Evolutionary conservation across 2,113 vertebrate species (phyloP).

Genomic region (Micronycteris hirsuta): DNA sequence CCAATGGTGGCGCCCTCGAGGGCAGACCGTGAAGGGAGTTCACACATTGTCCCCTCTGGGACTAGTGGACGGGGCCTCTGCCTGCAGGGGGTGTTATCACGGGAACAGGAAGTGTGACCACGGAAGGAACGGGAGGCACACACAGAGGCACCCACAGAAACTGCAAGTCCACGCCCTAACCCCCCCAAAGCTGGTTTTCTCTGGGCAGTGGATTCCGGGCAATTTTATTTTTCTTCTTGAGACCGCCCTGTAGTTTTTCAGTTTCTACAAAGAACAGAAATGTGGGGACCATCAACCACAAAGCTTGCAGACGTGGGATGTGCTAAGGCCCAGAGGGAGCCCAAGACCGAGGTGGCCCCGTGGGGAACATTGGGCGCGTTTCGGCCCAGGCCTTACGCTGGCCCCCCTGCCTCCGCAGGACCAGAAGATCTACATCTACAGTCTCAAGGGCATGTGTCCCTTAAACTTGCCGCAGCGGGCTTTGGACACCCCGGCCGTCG

Average conservation of each 20-base stretch:
- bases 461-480: conserved; percentile 88
- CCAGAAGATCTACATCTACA: conserved; percentile 95
- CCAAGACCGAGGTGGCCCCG: rapidly evolving
- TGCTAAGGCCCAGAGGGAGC: background rate
- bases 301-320: background rate
- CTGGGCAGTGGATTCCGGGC: rapidly evolving
- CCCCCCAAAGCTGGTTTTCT: background rate
- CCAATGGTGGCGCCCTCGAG: rapidly evolving
- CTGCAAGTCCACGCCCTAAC: no score
- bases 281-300: background rate
- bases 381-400: background rate
- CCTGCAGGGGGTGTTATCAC: rapidly evolving
- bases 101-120: background rate
- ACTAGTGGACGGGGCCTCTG: background rate
- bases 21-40: rapidly evolving
- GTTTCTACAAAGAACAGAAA: background rate
- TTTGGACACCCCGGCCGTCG: conserved; percentile 89
- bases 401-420: conserved; percentile 81
- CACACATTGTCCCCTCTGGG: rapidly evolving
- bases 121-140: rapidly evolving
- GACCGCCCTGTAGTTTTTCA: background rate
- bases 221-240: background rate
- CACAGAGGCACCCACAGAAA: background rate
- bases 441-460: conserved; percentile 97
- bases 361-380: rapidly evolving